These are phyloP conservation scores for Pollachius pollachius DNA, from an alignment of 2,113 vertebrate genomes.

Conservation along the genomic window DNA sequence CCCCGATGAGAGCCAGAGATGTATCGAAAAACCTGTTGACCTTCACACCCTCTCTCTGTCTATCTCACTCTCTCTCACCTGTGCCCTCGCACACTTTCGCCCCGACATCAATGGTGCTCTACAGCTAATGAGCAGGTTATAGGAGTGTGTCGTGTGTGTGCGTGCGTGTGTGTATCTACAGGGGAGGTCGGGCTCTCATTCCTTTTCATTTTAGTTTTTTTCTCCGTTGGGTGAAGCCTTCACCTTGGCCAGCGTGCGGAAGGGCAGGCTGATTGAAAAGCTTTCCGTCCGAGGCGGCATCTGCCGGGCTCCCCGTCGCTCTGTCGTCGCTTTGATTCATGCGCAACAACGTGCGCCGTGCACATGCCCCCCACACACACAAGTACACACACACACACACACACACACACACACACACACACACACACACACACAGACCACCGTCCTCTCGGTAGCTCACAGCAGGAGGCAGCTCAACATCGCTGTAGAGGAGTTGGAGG, in stretches of 20 bases:
- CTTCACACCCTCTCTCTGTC: constrained; percentile 33
- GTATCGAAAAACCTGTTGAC: constrained; percentile 39
- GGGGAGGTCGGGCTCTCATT: constrained; percentile 39
- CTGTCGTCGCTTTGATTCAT: constrained; percentile 80
- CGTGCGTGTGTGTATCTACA: background rate
- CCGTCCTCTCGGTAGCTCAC: constrained; percentile 48
- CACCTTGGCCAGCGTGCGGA: constrained; percentile 75
- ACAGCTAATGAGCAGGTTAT: constrained; percentile 64
- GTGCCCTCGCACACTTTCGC: constrained; percentile 8
- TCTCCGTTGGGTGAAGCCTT: constrained; percentile 57
- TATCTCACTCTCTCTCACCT: constrained; percentile 20
- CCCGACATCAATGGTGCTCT: constrained; percentile 42
- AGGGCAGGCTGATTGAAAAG: constrained; percentile 82
- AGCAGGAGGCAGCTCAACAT: constrained; percentile 57
- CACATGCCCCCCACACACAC: too few relatives aligned
- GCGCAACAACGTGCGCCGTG: constrained; percentile 47
- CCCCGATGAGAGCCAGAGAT: constrained; percentile 26
- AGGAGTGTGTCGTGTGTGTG: constrained; percentile 46
- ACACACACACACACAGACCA: constrained; percentile 26
- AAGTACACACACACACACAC: background rate
- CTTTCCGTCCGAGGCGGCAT: constrained; percentile 77
- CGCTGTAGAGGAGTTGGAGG: constrained; percentile 37
- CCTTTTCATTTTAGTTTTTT: constrained; percentile 26
- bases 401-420: constrained; percentile 12
- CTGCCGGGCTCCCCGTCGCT: constrained; percentile 78